Evolutionary conservation across 2,888 invertebrate genomes (phyloP).

Genomic region (Prenolepis imparis): DNA sequence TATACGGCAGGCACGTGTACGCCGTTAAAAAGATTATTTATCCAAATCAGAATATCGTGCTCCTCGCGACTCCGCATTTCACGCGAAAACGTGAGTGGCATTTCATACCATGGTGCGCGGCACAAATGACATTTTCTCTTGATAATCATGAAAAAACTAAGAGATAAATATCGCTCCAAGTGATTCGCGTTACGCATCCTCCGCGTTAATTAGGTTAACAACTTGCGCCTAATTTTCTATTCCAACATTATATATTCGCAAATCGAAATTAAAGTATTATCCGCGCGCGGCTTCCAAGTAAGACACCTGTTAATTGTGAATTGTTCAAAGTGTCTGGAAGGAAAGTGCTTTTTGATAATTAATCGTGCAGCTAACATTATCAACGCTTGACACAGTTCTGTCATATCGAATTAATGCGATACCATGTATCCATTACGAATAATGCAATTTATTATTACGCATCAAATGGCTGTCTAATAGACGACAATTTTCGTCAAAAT

Average conservation of each 20-base stretch:
- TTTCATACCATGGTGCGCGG: conserved; percentile 40
- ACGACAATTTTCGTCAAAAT: conserved; percentile 1
- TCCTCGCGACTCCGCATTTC: conserved; percentile 50
- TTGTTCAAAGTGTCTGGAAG: neutral
- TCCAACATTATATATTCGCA: neutral
- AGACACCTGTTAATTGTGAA: conserved; percentile 4
- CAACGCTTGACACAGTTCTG: conserved; percentile 17
- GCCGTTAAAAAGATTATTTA: conserved; percentile 77
- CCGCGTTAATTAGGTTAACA: conserved; percentile 67
- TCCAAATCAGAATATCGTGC: conserved; percentile 78
- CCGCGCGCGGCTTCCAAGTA: neutral
- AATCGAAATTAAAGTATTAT: neutral
- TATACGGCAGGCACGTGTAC: conserved; percentile 76
- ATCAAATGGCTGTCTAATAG: conserved; percentile 19
- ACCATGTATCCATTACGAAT: conserved; percentile 12
- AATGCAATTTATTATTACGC: conserved; percentile 27
- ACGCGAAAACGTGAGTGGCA: conserved; percentile 49
- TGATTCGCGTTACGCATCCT: conserved; percentile 6
- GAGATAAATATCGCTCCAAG: conserved; percentile 11
- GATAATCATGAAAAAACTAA: conserved; percentile 52
- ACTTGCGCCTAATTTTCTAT: conserved; percentile 12
- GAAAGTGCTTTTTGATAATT: conserved; percentile 21
- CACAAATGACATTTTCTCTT: conserved; percentile 21
- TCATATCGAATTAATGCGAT: conserved; percentile 34
- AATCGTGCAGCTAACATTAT: conserved; percentile 19